Base-by-base conservation (phyloP, 2,888 invertebrate species). In the Folsomia manolachei region DNA sequence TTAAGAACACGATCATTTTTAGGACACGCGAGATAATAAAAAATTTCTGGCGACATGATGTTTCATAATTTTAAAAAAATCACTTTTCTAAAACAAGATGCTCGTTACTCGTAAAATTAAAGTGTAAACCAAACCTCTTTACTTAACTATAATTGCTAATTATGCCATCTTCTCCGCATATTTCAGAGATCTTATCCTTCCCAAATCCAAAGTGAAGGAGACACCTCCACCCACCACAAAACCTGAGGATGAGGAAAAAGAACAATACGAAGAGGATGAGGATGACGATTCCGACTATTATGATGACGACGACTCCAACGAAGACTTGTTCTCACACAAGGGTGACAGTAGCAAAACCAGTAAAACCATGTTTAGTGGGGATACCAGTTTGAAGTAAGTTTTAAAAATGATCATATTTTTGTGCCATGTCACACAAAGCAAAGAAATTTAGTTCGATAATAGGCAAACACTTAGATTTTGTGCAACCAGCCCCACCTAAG, bases 251-350 rank as follows among this genome's bases (percentile, higher is more conserved):
- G 88, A 89, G 82, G 77, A 76, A 69, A 77, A 77, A 63, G 87
- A 87, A 80, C 87, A 87, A 80, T 88, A 89, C 81, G 87, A 88
- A 78, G 87, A 87, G 76, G 87, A 88, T 78, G 88, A 89, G 78
- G 89, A 89, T 81, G 89, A 90, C 81, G 89, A 90, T 70, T 90
- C 90, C 83, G 90, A 90, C 82, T 90, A 90, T 82, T 88, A 89
- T 67, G 89, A 89, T 81, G 89, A 89, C 81, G 86, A 88, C 80
- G 90, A 90, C 81, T 88, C 88, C 78, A 89, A 88, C 83, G 89
- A 87, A 77, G 87, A 85, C 74, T 84, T 78, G 67, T 75, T 73
- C 65, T 63, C 72, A 52, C 69, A 76, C 75, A 78, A 78, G 72
- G 70, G 74, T 69, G 75, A 76, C 64, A 75, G 39, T 14, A 14